Conservation (phyloP, 2,888 invertebrate species). For the Drosophila subquinaria region DNA sequence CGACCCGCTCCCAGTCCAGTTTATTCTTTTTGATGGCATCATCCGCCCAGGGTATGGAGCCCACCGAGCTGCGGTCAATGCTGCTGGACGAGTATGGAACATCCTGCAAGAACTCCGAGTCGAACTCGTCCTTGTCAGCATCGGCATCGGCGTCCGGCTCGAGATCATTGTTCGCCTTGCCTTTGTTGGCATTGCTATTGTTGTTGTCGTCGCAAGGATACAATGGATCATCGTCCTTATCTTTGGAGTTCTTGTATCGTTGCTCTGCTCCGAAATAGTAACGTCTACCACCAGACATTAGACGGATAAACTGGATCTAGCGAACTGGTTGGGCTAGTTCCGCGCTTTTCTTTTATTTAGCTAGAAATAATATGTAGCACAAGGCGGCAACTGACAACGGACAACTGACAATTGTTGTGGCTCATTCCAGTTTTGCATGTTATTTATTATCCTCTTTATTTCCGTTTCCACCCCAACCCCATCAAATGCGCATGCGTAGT, state of each 20-base stretch:
- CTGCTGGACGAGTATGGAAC: constrained; percentile 84
- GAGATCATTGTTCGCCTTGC: constrained; percentile 32
- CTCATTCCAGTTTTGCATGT: constrained; percentile 77
- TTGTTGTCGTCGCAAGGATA: constrained; percentile 42
- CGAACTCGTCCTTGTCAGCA: constrained; percentile 72
- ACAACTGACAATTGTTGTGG: constrained; percentile 73
- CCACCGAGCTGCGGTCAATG: constrained; percentile 84
- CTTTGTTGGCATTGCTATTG: constrained; percentile 24
- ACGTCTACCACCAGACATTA: constrained; percentile 73
- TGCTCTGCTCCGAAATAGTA: constrained; percentile 69
- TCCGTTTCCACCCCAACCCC: constrained; percentile 65
- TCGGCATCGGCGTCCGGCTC: constrained; percentile 63
- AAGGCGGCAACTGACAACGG: constrained; percentile 41
- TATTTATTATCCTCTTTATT: constrained; percentile 77
- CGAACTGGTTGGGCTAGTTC: constrained; percentile 65
- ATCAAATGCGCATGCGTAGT: constrained; percentile 55
- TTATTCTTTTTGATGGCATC: constrained; percentile 85
- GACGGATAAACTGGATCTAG: constrained; percentile 43
- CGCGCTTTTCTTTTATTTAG: constrained; percentile 20
- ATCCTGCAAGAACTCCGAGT: constrained; percentile 82
- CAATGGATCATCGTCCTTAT: constrained; percentile 55
- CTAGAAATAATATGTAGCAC: constrained; percentile 26
- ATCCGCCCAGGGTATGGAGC: constrained; percentile 86
- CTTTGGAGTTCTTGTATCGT: constrained; percentile 51
- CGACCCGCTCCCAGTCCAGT: constrained; percentile 84